A percentile compares a stretch with the other conserved stretches of the same genome.
Evolutionary conservation across 1,140 invertebrate species (phyloP).

Genomic region (Listronotus oregonensis): DNA sequence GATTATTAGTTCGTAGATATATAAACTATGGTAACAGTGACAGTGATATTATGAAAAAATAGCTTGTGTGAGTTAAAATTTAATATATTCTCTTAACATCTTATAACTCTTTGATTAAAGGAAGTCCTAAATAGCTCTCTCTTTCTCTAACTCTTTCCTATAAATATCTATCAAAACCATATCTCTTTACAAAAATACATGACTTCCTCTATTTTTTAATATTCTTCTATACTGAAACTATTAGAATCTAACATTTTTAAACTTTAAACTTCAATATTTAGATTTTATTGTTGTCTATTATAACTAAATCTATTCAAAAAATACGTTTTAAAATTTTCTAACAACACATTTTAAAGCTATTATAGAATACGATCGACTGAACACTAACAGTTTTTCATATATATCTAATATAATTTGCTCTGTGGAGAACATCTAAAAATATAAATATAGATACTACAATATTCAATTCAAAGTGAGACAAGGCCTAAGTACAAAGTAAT

Average conservation of each 20-base stretch:
- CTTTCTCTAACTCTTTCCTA: not conserved
- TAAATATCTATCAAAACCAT: constrained; percentile 9
- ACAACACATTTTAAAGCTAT: constrained; percentile 13
- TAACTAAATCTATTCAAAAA: no score
- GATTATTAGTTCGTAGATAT: no score
- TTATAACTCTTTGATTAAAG: not conserved
- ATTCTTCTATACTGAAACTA: not conserved
- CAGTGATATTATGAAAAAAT: no score
- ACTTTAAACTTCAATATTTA: not conserved
- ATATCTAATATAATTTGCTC: no score
- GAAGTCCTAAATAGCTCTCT: not conserved
- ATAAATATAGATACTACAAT: no score
- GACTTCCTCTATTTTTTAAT: not conserved
- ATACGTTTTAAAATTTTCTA: not conserved
- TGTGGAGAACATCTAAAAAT: no score
- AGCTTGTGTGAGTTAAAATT: no score
- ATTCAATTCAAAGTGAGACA: no score
- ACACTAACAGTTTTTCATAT: constrained; percentile 14
- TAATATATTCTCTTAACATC: no score
- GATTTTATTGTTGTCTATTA: no score
- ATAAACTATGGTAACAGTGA: no score
- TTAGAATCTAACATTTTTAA: not conserved
- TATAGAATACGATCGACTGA: constrained; percentile 28
- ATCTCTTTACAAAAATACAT: not conserved
- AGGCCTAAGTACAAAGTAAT: no score